Conservation (phyloP, 2,888 invertebrate species). For the Epiblema foenella region DNA sequence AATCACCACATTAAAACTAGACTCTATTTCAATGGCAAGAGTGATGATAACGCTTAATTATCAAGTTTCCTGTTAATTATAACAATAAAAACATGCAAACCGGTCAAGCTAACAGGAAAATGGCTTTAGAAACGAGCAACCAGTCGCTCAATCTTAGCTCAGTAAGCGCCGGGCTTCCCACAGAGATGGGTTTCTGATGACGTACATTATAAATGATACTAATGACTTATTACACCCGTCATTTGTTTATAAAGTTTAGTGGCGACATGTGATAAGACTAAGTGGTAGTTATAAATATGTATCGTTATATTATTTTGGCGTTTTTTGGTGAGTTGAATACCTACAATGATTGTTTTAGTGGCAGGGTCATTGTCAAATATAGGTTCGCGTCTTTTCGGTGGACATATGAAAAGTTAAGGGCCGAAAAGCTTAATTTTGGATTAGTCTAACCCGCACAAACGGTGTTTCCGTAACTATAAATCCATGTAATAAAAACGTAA, state of each 20-base stretch:
- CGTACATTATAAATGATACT: background rate
- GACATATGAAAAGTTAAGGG: no score
- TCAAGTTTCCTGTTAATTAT: background rate
- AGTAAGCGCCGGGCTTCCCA: constrained; percentile 10
- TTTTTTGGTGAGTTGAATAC: constrained; percentile 12
- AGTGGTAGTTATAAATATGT: background rate
- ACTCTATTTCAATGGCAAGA: background rate
- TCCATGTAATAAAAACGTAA: no score
- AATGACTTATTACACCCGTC: background rate
- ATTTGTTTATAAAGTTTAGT: background rate
- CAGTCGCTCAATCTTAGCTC: background rate
- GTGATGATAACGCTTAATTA: background rate
- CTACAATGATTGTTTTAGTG: background rate
- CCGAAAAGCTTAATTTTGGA: no score
- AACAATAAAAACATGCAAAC: background rate
- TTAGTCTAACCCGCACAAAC: no score
- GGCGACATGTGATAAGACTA: background rate
- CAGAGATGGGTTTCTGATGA: constrained; percentile 1
- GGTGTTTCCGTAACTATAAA: no score
- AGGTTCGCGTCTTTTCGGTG: no score
- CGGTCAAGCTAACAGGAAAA: constrained; percentile 7
- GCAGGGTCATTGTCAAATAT: no score
- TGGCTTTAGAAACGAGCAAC: background rate
- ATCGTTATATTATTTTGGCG: constrained; percentile 5
- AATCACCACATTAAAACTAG: background rate